These are phyloP conservation scores for Peromyscus eremicus DNA, from an alignment of 2,797 vertebrate genomes.

Conservation along the genomic window DNA sequence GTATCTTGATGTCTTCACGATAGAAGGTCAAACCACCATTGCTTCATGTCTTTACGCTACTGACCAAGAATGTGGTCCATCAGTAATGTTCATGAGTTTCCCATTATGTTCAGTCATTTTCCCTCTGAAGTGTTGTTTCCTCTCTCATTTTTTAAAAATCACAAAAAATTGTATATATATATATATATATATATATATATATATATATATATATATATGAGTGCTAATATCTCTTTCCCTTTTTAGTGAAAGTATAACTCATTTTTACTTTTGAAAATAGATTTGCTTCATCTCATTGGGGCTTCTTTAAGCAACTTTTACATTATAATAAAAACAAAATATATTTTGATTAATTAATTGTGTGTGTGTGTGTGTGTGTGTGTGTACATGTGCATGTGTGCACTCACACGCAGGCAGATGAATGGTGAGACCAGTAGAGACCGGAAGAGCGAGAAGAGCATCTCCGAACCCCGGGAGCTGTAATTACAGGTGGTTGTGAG, in stretches of 20 bases:
- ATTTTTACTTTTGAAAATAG: too few relatives aligned
- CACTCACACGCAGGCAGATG: not conserved
- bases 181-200: not conserved
- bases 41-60: not conserved
- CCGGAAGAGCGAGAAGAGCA: too few relatives aligned
- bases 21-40: not conserved
- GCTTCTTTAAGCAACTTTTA: too few relatives aligned
- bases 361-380: too few relatives aligned
- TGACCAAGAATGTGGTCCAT: not conserved
- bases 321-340: too few relatives aligned
- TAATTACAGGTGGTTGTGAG: not conserved
- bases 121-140: not conserved
- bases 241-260: too few relatives aligned
- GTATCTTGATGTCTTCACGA: not conserved
- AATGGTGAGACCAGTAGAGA: not conserved
- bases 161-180: too few relatives aligned
- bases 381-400: not conserved
- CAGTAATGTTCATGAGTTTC: not conserved
- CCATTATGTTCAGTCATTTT: not conserved
- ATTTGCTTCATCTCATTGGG: too few relatives aligned
- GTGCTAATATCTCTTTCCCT: not conserved
- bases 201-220: rapidly evolving
- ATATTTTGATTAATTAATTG: too few relatives aligned
- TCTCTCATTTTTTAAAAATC: not conserved
- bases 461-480: not conserved